Base-by-base conservation (phyloP, 1,140 invertebrate genomes). In the Chrysopa pallens region DNA sequence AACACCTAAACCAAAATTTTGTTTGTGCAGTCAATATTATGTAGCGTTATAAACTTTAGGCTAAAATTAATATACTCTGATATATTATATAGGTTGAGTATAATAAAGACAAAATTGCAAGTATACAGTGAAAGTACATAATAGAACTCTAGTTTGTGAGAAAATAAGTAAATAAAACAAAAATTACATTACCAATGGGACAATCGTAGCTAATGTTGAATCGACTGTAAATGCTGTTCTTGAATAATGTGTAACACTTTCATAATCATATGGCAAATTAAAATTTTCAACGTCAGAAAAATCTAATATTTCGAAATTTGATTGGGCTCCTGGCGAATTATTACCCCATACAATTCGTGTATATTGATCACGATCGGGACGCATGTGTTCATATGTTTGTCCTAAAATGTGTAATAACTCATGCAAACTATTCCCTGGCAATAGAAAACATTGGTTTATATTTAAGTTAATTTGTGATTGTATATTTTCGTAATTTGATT, bases 331-430 rank as follows among this genome's bases (percentile, higher is more conserved):
- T 33, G 31, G 7, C 2, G 14, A 4, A 28, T 75, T 69, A 41
- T 74, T 74, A 8, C 63, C 50, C 56, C 68, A 71, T 6, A 67
- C 48, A 11, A 74, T 61, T 6, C 50, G 53, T 8, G 76, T 60
- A 43, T 65, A 61, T 1, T 63, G 42, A 46, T 74, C 66, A 3
- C 72, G 53, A 51, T 74, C 72, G 4, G 58, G 53, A 8, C 72
- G 58, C 38, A 63, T 60, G 42, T 74, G 73, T 41, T 75, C 71
- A 38, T 74, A 72, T 45, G 56, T 64, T 8, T 72, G 56, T 8
- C 73, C 72, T 23, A 75, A 42, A 4, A 65, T 53, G 40, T 74
- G 72, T 6, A 74, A 48, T 0, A 72, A 58, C 46, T 75, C 72
- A 46, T 74, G 73, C 23, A 68, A 55, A 8, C 70, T 60, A 1